Base-by-base conservation (phyloP, 2,113 vertebrate species). In the Heteronetta atricapilla region DNA sequence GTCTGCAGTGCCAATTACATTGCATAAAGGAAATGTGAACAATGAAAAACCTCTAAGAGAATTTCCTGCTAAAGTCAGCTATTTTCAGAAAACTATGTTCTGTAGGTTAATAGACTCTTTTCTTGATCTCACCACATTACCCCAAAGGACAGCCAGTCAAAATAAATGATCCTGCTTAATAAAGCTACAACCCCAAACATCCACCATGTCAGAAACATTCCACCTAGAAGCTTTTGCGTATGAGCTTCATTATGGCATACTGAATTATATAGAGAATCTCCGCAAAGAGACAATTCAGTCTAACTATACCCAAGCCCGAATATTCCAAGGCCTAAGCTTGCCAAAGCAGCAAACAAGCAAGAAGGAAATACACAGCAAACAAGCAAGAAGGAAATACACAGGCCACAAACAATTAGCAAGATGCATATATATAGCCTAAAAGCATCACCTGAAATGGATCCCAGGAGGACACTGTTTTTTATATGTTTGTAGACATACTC, bases 401-500 rank as follows among this genome's bases (percentile, higher is more conserved):
- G 73, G 69, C 76, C 74, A 33, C 4, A 15, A 78, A 33, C 8
- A 83, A 83, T 48, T 20, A 7, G 63, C 28, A 66, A 64, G 44
- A 76, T 40, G 13, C 16, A 11, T 10, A 6, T 16, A 11, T 10
- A 6, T 40, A 19, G 68, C 33, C 36, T 4, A 38, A 76, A 86
- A 36, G 36, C 38, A 84, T 46, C 88, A 99, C 99, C 99, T 98
- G 99, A 99, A 97, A 99, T 99, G 95, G 99, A 99, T 90, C 98
- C 99, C 80, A 99, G 98, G 42, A 99, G 98, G 42, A 99, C 97
- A 10, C 96, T 98, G 96, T 93, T 98, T 96, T 99, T 99, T 90
- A 99, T 97, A 95, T 98, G 97, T 69, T 95, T 96, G 98, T 99
- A 99, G 68, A 99, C 99, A 11, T 99, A 99, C 42, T 99, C 99